These are phyloP conservation scores for Otus sunia DNA, from an alignment of 2,113 vertebrate species.

Conservation along the genomic window DNA sequence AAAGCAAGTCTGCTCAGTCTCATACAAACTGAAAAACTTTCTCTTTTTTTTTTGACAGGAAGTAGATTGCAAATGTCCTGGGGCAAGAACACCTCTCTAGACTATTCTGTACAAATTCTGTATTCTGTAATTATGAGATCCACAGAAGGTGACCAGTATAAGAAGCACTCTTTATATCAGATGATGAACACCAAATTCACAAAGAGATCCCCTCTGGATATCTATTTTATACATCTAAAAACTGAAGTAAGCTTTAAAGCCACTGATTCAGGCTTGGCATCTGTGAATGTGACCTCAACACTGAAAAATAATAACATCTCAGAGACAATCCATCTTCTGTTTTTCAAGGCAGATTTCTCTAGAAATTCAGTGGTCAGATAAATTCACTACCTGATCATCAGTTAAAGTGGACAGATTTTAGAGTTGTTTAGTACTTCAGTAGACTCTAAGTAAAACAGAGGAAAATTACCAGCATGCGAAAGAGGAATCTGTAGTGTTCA, in stretches of 20 bases:
- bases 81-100: background rate
- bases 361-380: background rate
- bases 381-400: background rate
- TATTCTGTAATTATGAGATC: background rate
- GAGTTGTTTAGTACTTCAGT: background rate
- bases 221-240: background rate
- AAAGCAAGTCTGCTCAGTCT: background rate
- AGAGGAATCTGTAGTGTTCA: background rate
- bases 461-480: background rate
- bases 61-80: background rate
- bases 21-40: background rate
- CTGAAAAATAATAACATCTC: background rate
- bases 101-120: background rate
- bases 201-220: fast-evolving
- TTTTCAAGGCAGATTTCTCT: background rate
- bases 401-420: background rate
- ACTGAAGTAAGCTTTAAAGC: background rate
- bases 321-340: background rate
- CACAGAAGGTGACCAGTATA: background rate
- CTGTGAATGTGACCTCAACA: background rate
- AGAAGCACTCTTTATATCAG: background rate
- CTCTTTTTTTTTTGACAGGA: background rate
- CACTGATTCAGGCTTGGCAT: background rate
- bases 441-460: background rate
- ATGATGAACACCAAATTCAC: background rate